These are phyloP conservation scores for Leguminivora glycinivorella DNA, from an alignment of 1,140 invertebrate genomes.

Conservation along the genomic window DNA sequence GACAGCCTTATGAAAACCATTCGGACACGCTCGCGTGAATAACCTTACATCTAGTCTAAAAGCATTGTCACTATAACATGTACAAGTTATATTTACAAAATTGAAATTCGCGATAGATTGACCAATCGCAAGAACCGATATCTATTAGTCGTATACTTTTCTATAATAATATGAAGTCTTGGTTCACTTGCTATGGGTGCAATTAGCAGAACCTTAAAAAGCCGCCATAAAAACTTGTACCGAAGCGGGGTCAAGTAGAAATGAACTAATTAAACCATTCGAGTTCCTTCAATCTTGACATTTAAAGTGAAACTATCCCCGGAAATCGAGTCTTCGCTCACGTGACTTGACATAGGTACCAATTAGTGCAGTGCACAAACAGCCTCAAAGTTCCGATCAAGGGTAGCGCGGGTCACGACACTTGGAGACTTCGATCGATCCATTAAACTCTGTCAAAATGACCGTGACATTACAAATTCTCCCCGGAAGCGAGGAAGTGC, in stretches of 20 bases:
- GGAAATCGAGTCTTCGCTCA: slow-evolving; percentile 7
- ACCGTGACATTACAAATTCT: slow-evolving; percentile 43
- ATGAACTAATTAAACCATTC: slow-evolving; percentile 5
- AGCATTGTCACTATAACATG: not conserved
- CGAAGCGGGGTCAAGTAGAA: not conserved
- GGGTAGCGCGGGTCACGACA: not conserved
- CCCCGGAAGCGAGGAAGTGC: slow-evolving; percentile 47
- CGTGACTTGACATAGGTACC: not conserved
- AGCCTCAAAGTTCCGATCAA: not conserved
- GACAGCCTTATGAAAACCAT: slow-evolving; percentile 16
- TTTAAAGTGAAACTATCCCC: not conserved
- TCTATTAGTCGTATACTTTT: not conserved
- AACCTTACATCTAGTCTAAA: slow-evolving; percentile 11
- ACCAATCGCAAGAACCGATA: not conserved
- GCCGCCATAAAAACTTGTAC: not conserved
- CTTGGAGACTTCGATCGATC: not conserved
- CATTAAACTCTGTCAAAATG: slow-evolving; percentile 32
- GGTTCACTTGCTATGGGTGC: not conserved
- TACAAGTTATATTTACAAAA: not conserved
- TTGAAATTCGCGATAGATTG: not conserved
- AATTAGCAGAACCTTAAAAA: not conserved
- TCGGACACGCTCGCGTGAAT: slow-evolving; percentile 12
- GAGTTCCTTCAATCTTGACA: not conserved
- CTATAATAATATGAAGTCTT: not conserved
- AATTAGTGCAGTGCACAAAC: not conserved